Evolutionary conservation across 2,888 invertebrate species (phyloP), one percentile per base, ranked within the genome.

Genomic region (Papilio elwesi): DNA sequence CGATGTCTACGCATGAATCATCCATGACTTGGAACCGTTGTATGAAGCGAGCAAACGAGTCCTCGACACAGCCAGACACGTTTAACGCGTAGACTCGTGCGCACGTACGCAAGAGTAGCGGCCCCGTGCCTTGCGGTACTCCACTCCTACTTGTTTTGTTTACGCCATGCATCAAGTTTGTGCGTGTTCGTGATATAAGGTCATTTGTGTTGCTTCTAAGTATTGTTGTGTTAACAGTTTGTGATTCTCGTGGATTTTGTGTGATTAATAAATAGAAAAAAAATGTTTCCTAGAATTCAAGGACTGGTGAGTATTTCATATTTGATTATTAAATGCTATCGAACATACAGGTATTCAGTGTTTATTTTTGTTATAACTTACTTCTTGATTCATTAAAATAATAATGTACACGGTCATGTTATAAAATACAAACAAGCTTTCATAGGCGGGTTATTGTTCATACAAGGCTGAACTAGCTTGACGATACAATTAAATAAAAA

Each of bases 201-300:
- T 83, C 77, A 75, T 81, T 59, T 81, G 85, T 85, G 82, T 79
- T 81, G 74, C 73, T 76, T 79, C 76, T 78, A 76, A 67, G 63
- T 78, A 76, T 80, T 77, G 74, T 81, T 81, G 75, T 76, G 83
- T 83, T 80, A 76, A 75, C 71, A 77, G 74, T 59, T 82, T 82
- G 82, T 82, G 76, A 81, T 80, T 82, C 78, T 74, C 76, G 76
- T 77, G 76, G 16, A 52, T 51, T 70, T 47, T 62, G 73, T 62
- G 69, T 69, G 49, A 68, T 49, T 62, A 16, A 16, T 38, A 68
- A 9, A 70, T n/a, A 70, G 71, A 74, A 89, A 43, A 43, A 43
- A 43, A 43, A 93, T 93, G 93, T 92, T 93, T 85, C 93, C 93
- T 57, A 89, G 91, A 88, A 91, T 93, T 78, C 93, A 93, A 78